Evolutionary conservation across 2,888 invertebrate species (phyloP), one percentile per base, ranked within the genome.

Genomic region (Orthonychiurus folsomi): DNA sequence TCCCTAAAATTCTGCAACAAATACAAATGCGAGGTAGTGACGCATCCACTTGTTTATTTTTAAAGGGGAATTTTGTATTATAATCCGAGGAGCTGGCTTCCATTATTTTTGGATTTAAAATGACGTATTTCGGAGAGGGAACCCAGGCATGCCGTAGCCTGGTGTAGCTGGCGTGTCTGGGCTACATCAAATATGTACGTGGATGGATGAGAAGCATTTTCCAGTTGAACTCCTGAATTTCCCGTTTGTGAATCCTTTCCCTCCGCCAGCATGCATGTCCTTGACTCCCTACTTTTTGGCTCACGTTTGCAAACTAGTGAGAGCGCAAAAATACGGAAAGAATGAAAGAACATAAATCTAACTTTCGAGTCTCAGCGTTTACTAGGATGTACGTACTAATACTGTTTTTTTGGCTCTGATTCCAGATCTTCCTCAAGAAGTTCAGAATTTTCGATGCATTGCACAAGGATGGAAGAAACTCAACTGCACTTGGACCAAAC

Each of bases 391-490:
- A 15, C 5, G 15, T 5, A 37, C 37, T 37, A 37, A 37, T 37
- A 37, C 37, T 37, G 5, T 37, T 15, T 37, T 37, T 37, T 37
- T 37, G 5, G 5, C 9, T 5, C 37, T 55, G 3, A 3, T 67
- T 62, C 62, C 75, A 84, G 84, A 76, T 50, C 79, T 81, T 61
- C 90, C 90, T 0, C 75, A 79, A 64, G 76, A 80, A 70, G 85
- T 89, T 1, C 77, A 78, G 9, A 84, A 88, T 75, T 89, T 92
- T 73, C 78, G 78, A 26, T 93, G 92, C 74, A 77, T 84, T 57
- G 86, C 88, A 15, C 79, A 82, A 68, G 88, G 91, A 75, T 86
- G 87, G 78, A 83, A 86, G 60, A 83, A 82, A 72, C 78, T 92
- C 70, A 85, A 82, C 18, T 93, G 92, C 75, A 81, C 83, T 1